Evolutionary conservation across 1,140 invertebrate species (phyloP), one percentile per base, ranked within the genome.

Genomic region (Papilio dardanus): DNA sequence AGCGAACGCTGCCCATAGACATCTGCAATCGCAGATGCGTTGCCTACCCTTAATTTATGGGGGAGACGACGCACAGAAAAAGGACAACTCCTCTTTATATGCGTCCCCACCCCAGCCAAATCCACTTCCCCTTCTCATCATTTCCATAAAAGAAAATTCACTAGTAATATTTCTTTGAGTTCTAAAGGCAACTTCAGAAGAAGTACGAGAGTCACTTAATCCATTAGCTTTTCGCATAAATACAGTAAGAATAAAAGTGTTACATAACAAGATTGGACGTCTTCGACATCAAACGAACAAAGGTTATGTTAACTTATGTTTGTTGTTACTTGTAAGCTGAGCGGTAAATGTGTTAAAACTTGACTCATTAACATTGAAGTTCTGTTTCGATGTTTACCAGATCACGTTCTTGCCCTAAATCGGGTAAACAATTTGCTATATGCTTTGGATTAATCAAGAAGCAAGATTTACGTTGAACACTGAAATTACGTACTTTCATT

Each of bases 281-380:
- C 10, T 14, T 28, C 12, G 54, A 28, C 54, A 16, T 28, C 12
- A 28, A 28, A 14, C 3, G 24, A 28, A 58, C 54, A 58, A 58
- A 62, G 24, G 10, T n/a, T n/a, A n/a, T n/a, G n/a, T n/a, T 14
- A 62, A 62, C 54, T 58, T 58, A 58, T 54, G 50, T 62, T 62
- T 62, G 21, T 62, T 62, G 54, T 28, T 62, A 54, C 54, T 62
- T 62, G 54, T 28, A 24, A 62, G 24, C 24, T 28, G 10, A 24
- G 21, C 21, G 54, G 54, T 62, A 62, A 62, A 62, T 62, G 54
- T 62, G 24, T 62, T 62, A 62, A 62, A 62, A 62, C 54, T 62
- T 4, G 54, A 62, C 12, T 62, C 54, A 62, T 62, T 62, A 62
- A 62, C 21, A 62, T 62, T 62, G 54, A 62, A 28, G 54, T 30